A percentile compares a stretch with the other conserved stretches of the same genome.
phyloP scores from a whole-genome alignment of 64 coral and sea anemone species.

The Pachyseris speciosa region DNA sequence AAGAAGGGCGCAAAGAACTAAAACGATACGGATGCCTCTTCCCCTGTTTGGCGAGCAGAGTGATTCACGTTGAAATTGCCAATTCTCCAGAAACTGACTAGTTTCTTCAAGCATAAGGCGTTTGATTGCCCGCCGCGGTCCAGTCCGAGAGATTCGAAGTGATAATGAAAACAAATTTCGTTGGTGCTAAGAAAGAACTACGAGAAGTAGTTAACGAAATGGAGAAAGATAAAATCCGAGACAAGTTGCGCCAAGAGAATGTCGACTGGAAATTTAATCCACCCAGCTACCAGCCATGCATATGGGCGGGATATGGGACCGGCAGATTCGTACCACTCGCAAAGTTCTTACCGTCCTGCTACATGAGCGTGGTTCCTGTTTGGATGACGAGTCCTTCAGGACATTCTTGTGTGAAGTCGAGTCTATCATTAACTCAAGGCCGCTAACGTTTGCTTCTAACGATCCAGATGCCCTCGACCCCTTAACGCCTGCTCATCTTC shows the following conservation, averaged over 20 bases:
- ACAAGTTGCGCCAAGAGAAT: too few relatives aligned
- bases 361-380: constrained; percentile 9
- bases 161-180: constrained; percentile 7
- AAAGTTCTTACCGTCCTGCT: constrained; percentile 18
- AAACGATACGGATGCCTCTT: too few relatives aligned
- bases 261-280: constrained; percentile 43
- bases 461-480: constrained; percentile 32
- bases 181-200: constrained; percentile 6
- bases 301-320: constrained; percentile 13
- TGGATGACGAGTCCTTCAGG: constrained; percentile 38
- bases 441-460: not conserved
- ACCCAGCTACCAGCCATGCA: not conserved
- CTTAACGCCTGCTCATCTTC: too few relatives aligned
- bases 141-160: too few relatives aligned
- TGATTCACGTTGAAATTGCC: constrained; percentile 36
- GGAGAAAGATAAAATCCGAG: too few relatives aligned
- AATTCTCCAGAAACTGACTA: constrained; percentile 26
- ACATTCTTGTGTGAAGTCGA: too few relatives aligned
- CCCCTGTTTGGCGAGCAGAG: constrained; percentile 45
- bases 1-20: too few relatives aligned
- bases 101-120: constrained; percentile 23
- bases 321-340: constrained; percentile 18
- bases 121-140: constrained; percentile 33
- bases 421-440: too few relatives aligned
- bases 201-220: constrained; percentile 1